Percentiles rank a stretch among this genome's conserved stretches.
phyloP scores from a whole-genome alignment of 2,888 invertebrate species.

The Torymus aiolomorphi region DNA sequence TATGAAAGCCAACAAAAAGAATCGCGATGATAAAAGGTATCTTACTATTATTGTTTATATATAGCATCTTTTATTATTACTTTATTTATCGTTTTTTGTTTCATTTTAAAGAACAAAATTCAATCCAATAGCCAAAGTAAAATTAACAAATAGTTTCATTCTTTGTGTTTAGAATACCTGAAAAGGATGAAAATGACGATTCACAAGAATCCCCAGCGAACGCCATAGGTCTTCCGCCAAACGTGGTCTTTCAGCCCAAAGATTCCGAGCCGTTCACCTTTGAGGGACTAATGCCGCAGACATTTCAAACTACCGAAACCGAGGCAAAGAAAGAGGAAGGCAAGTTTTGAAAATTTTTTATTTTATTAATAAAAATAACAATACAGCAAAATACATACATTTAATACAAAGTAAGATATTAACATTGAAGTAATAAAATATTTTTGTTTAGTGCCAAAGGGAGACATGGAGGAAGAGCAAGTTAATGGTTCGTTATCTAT shows the following conservation, averaged over 20 bases:
- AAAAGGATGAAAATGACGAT: constrained; percentile 46
- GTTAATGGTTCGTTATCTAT: constrained; percentile 31
- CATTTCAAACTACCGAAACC: neutral
- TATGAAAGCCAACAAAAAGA: constrained; percentile 67
- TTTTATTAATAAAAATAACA: constrained; percentile 39
- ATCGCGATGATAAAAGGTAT: constrained; percentile 63
- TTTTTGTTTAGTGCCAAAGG: constrained; percentile 25
- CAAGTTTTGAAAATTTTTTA: constrained; percentile 13
- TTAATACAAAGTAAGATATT: constrained; percentile 35
- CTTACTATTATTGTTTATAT: no score
- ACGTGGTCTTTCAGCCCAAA: constrained; percentile 66
- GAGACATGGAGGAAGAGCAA: constrained; percentile 29
- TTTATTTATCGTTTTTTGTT: constrained; percentile 3
- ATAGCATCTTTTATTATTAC: no score
- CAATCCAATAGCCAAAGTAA: neutral
- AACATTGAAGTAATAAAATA: neutral
- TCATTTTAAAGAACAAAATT: neutral
- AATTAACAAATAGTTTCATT: neutral
- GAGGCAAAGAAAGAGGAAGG: constrained; percentile 39
- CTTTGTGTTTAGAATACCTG: constrained; percentile 6
- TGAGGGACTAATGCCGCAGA: constrained; percentile 56
- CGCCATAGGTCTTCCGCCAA: constrained; percentile 63
- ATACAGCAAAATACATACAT: constrained; percentile 28
- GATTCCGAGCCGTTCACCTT: constrained; percentile 67
- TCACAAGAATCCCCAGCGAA: constrained; percentile 17